Evolutionary conservation across 2,113 vertebrate species (phyloP), one percentile per base, ranked within the genome.

Genomic region (Austrofundulus limnaeus): DNA sequence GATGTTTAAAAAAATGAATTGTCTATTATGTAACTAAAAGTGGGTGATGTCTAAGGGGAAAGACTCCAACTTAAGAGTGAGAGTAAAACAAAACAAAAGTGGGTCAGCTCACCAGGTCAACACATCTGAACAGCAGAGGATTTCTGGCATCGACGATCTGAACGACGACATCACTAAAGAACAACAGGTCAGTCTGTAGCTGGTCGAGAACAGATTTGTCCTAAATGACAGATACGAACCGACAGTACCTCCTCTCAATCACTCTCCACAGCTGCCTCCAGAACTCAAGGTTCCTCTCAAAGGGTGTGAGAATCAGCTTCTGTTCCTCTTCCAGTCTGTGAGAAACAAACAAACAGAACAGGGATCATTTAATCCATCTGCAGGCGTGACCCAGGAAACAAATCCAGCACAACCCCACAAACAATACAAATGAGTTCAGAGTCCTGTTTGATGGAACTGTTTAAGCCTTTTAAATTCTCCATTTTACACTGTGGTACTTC

Each of bases 201-300:
- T 16, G 38, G 17, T 43, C 17, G 2, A 43, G 1, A 56, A 57
- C 2, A 21, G 2, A 19, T 25, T 52, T 73, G 8, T 43, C 13
- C 45, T 39, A 13, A 21, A 17, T 62, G 21, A 60, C n/a, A 50
- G 10, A 13, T 19, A 16, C 47, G 14, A 43, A 63, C 16, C 11
- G 11, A 19, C 8, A 7, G 2, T 86, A 96, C 98, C 98, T 99
- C 74, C 96, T 94, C 85, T 99, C 98, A 34, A 98, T 96, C 67
- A 99, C 97, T 87, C 98, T 94, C 98, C 98, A 99, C 34, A 99
- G 93, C 66, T 99, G 98, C 62, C 96, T 94, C 97, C 97, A 99
- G 71, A 99, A 99, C 72, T 99, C 95, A 84, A 99, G 75, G 84
- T 98, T 99, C 62, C 95, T 92, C 87, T 99, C 98, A 92, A 96